Conservation (phyloP, 2,113 vertebrate species). For the Taurulus bubalis region DNA sequence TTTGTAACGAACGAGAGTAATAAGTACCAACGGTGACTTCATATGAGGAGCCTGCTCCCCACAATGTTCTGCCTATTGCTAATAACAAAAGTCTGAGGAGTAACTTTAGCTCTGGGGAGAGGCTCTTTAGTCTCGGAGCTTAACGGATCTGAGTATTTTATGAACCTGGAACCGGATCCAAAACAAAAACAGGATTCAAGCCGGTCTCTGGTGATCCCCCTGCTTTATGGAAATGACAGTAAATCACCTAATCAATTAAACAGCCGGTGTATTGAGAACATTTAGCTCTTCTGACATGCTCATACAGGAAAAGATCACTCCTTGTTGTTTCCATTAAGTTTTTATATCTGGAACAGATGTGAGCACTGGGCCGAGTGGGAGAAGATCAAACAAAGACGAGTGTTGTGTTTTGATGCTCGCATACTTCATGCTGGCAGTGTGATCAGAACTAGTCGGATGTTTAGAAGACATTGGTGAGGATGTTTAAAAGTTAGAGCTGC, state of each 20-base stretch:
- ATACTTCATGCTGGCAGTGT: neutral
- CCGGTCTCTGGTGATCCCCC: neutral
- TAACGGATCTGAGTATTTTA: neutral
- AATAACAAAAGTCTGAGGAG: neutral
- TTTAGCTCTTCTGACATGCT: neutral
- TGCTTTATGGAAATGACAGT: neutral
- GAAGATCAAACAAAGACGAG: neutral
- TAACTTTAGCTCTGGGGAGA: too few species aligned
- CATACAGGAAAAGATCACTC: neutral
- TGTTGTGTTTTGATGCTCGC: neutral
- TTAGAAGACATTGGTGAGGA: neutral
- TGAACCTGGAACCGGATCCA: neutral
- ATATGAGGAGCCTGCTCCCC: neutral
- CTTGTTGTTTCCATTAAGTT: constrained; percentile 11
- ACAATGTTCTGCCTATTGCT: neutral
- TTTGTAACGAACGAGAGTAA: neutral
- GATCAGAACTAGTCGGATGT: neutral
- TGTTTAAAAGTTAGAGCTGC: neutral
- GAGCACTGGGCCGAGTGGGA: neutral
- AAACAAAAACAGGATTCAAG: neutral
- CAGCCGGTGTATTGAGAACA: neutral
- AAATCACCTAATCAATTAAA: neutral
- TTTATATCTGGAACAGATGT: constrained; percentile 35
- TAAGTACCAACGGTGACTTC: neutral
- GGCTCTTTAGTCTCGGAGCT: neutral